Evolutionary conservation across 53 echinoderm and acorn worm genomes (phyloP), one percentile per base, ranked within the genome.

Genomic region (Antedon mediterranea): DNA sequence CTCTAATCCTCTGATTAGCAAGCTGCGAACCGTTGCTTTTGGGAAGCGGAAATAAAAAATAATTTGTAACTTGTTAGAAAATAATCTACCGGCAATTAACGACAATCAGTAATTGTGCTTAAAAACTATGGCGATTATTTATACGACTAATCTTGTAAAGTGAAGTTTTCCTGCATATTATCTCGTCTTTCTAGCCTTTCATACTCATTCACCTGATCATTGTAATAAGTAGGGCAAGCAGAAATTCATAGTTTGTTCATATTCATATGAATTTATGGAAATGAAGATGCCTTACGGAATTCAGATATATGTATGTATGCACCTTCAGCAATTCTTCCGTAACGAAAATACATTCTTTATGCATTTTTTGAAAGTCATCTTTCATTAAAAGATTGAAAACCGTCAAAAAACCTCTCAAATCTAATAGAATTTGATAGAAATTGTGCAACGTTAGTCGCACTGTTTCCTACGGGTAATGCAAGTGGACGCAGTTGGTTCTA

Each of bases 341-440:
- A 23, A 23, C 11, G 57, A 57, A 57, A 57, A 57, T 57, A 57
- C 57, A 57, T 57, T 57, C 57, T 57, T 57, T 57, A 57, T 57
- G 57, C 57, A 57, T 11, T 57, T 57, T 23, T 26, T 57, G 20
- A 57, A 57, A 57, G 57, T 26, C 23, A 8, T 57, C 57, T 57
- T 57, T 57, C 57, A 57, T 57, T 57, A 57, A 18, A 18, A 57
- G 57, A 57, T 57, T 57, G 57, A 57, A 57, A 57, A 57, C 57
- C 57, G 57, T 57, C 57, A 57, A 57, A 57, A 57, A 57, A 57
- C 57, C 57, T 18, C 57, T 57, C 57, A 57, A 57, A 57, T 57
- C 57, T 57, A 57, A 57, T 57, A 57, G 57, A 57, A 57, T 57
- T 57, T 57, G 57, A 57, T 57, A 57, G 57, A 57, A 57, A 57